Conservation (phyloP, 2,888 invertebrate genomes). For the Pherbina coryleti region DNA sequence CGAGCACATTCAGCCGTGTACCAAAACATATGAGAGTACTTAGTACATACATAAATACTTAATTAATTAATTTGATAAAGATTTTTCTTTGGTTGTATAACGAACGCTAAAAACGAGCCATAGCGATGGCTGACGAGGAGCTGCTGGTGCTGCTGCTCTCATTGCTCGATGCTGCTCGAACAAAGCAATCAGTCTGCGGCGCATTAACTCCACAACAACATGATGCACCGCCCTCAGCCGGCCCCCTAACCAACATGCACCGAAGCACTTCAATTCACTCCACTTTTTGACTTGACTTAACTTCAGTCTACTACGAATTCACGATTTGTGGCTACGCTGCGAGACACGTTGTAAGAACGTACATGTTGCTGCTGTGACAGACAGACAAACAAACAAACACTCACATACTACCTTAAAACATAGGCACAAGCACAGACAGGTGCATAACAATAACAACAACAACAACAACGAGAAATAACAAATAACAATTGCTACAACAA, state of each 20-base stretch:
- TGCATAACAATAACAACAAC: constrained; percentile 22
- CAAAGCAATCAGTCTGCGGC: neutral
- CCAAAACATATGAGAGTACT: too few species aligned
- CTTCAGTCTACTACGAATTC: neutral
- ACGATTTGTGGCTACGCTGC: constrained; percentile 9
- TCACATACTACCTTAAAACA: neutral
- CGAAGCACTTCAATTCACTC: neutral
- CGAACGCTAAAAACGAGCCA: neutral
- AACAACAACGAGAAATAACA: constrained; percentile 1
- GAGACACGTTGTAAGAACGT: constrained; percentile 5
- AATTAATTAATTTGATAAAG: too few species aligned
- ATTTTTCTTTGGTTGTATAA: too few species aligned
- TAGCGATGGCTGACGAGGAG: neutral
- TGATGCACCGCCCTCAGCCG: neutral
- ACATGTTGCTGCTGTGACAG: neutral
- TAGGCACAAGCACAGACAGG: constrained; percentile 15
- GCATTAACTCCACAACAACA: neutral
- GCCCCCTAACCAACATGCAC: too few species aligned
- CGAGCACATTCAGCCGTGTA: too few species aligned
- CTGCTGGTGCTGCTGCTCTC: neutral
- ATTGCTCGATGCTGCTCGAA: neutral
- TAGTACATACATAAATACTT: too few species aligned
- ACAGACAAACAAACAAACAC: neutral
- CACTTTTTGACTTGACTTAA: constrained; percentile 15
- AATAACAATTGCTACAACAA: constrained; percentile 23